Evolutionary conservation across 1,140 invertebrate genomes (phyloP).

Genomic region (Orchestia grillus): DNA sequence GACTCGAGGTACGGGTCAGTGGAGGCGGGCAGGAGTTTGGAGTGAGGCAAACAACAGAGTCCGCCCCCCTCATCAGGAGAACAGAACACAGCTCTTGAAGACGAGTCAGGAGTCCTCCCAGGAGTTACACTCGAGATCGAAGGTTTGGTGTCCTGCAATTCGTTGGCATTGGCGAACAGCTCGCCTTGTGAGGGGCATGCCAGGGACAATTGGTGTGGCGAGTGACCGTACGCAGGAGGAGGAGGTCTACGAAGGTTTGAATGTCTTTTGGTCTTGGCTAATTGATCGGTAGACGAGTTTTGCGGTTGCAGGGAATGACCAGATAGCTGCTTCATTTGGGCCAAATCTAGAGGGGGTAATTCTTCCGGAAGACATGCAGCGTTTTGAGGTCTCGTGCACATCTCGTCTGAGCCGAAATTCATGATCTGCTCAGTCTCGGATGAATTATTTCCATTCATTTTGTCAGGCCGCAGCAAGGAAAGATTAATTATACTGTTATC

Average conservation of each 20-base stretch:
- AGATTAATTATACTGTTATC: not conserved
- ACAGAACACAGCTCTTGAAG: not conserved
- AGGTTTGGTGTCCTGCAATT: not conserved
- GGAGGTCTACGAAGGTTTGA: not conserved
- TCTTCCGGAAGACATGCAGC: not conserved
- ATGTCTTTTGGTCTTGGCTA: not conserved
- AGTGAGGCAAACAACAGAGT: not conserved
- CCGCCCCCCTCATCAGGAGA: not conserved
- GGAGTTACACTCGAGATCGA: not conserved
- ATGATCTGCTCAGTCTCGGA: not conserved
- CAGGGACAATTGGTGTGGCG: not conserved
- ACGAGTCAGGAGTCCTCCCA: not conserved
- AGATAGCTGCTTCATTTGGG: not conserved
- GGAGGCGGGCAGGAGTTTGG: not conserved
- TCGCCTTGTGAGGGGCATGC: not conserved
- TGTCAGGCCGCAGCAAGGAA: not conserved
- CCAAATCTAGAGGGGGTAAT: not conserved
- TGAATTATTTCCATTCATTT: not conserved
- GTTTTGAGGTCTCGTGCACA: not conserved
- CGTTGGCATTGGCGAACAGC: not conserved
- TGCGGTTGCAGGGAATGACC: not conserved
- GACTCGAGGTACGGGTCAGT: not conserved
- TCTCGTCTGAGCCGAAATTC: not conserved
- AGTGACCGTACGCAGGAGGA: not conserved
- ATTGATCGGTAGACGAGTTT: not conserved